Base-by-base conservation (phyloP, 2,113 vertebrate species). In the Orthonyx spaldingii region DNA sequence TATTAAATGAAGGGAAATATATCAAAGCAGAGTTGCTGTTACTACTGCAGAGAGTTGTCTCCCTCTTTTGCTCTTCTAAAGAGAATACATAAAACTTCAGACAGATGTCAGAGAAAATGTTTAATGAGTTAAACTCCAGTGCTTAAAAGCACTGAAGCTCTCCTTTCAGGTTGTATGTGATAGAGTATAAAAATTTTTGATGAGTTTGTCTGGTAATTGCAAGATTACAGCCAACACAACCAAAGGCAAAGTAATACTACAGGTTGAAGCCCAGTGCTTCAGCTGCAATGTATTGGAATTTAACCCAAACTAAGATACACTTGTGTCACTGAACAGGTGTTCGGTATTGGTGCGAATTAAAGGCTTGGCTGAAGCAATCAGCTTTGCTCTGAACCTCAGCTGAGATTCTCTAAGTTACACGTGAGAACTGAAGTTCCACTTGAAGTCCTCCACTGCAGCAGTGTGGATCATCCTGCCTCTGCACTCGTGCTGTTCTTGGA, bases 41-140 rank as follows among this genome's bases (percentile, higher is more conserved):
- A 53, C 41, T 17, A 15, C 18, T 56, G 59, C 18, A 41, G 9
- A 39, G 47, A 35, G 21, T 23, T 83, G 35, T 49, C 80, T 49
- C 80, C 52, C 75, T 63, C 27, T 89, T 94, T 91, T 93, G 55
- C 28, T 75, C 89, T 95, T 95, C 75, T 94, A 74, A 84, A 65
- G 33, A 26, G 42, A 70, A 74, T 66, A 85, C 56, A 15, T 57
- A 69, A 87, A 95, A 49, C 80, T 93, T 95, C 66, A 85, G 68
- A 26, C 42, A 93, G 44, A 88, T 95, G 44, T 66, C 61, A 90
- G 88, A 78, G 68, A 61, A 93, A 30, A 46, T 16, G 24, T 84
- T 92, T 86, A 87, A 33, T 81, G 59, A 87, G 46, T 80, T 95
- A 71, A 75, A 84, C 11, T 53, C 35, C 6, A 41, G 7, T 81